Conservation (phyloP, 2,797 vertebrate species). For the Artibeus lituratus region DNA sequence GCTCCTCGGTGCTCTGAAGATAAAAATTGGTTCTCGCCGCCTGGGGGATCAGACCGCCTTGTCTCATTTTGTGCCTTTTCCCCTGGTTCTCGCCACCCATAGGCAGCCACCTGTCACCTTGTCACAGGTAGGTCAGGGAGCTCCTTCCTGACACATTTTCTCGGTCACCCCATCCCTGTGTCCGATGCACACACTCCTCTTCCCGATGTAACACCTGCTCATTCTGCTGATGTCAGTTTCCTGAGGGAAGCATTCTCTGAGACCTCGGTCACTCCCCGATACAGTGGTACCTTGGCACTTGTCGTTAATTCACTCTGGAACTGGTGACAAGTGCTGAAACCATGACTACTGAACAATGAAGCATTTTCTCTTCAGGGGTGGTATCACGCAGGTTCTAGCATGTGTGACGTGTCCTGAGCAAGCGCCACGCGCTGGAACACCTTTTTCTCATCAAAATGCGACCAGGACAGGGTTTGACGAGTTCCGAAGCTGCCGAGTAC, state of each 20-base stretch:
- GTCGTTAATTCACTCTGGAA: no score
- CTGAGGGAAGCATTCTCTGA: background rate
- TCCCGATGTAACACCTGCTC: background rate
- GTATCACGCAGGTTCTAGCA: no score
- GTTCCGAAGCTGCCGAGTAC: no score
- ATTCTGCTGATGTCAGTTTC: background rate
- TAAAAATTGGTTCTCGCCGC: background rate
- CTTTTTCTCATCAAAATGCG: no score
- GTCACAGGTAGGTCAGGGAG: background rate
- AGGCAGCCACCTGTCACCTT: background rate
- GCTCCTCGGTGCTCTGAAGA: background rate
- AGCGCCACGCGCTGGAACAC: no score
- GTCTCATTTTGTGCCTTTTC: no score
- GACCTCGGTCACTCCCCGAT: background rate
- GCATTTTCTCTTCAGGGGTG: no score
- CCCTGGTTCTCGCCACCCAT: background rate
- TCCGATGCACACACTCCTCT: rapidly evolving
- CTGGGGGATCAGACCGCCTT: background rate
- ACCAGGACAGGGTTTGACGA: no score
- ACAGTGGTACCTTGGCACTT: no score
- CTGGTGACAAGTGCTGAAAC: no score
- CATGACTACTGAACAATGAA: no score
- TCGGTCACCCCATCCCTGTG: rapidly evolving
- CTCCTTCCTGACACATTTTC: background rate
- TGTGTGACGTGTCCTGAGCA: no score